These are phyloP conservation scores for Siphlonurus alternatus DNA, from an alignment of 2,888 invertebrate species.

Conservation along the genomic window DNA sequence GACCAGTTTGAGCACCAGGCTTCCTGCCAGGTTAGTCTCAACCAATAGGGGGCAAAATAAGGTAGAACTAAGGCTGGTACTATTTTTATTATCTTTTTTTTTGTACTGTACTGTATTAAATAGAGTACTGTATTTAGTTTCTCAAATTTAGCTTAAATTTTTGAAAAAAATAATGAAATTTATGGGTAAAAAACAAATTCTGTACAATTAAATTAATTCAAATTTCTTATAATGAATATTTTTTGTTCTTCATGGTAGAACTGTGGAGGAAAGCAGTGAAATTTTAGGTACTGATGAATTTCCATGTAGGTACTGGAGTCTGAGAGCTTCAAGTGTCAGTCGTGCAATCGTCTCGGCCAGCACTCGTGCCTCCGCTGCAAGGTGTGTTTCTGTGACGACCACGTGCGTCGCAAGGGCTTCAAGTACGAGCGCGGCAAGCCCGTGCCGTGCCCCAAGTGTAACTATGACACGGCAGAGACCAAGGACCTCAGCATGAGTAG, in stretches of 20 bases:
- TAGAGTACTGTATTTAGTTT: too few species aligned
- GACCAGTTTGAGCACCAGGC: constrained; percentile 97
- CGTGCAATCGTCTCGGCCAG: constrained; percentile 87
- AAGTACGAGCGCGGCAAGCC: constrained; percentile 70
- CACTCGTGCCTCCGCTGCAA: constrained; percentile 92
- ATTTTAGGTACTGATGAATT: not conserved
- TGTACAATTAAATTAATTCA: too few species aligned
- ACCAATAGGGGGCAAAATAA: too few species aligned
- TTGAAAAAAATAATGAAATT: too few species aligned
- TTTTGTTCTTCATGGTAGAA: too few species aligned
- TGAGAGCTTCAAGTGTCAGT: constrained; percentile 90
- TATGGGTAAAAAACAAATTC: too few species aligned
- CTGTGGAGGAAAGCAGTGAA: too few species aligned
- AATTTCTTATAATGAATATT: too few species aligned
- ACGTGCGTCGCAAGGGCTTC: constrained; percentile 79
- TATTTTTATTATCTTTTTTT: not conserved
- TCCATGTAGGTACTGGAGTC: constrained; percentile 44
- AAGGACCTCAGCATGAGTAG: constrained; percentile 93
- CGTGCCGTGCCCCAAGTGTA: constrained; percentile 88
- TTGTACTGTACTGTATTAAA: not conserved
- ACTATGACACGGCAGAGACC: constrained; percentile 81
- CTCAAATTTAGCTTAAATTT: too few species aligned
- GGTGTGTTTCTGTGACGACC: constrained; percentile 92
- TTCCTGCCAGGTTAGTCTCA: constrained; percentile 60
- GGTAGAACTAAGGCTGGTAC: too few species aligned